Evolutionary conservation across 1,140 invertebrate species (phyloP).

Genomic region (Asobara japonica): DNA sequence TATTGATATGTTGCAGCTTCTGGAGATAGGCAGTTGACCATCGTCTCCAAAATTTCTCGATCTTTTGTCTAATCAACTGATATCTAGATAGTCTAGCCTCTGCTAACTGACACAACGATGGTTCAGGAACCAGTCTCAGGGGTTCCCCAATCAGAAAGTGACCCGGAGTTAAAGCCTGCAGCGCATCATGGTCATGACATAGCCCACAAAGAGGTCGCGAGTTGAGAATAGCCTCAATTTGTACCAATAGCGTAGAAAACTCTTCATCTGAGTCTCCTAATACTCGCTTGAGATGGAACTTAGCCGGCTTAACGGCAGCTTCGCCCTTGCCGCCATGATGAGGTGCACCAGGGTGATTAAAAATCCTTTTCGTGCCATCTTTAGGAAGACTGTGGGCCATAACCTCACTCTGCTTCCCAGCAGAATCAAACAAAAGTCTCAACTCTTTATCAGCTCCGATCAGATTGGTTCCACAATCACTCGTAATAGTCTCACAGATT

Average conservation of each 20-base stretch:
- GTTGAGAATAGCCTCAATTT: conserved; percentile 3
- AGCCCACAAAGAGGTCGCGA: conserved; percentile 28
- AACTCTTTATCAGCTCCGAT: too few relatives aligned
- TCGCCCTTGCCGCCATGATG: not conserved
- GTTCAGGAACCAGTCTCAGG: conserved; percentile 37
- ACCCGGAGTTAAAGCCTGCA: conserved; percentile 44
- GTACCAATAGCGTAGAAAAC: not conserved
- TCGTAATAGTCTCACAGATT: conserved; percentile 41
- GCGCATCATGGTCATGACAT: conserved; percentile 38
- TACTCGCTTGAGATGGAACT: not conserved
- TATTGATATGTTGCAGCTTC: conserved; percentile 38
- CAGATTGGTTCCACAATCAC: not conserved
- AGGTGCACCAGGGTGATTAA: not conserved
- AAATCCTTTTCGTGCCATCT: not conserved
- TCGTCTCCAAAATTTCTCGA: conserved; percentile 45
- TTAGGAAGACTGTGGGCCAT: not conserved
- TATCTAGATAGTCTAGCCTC: conserved; percentile 35
- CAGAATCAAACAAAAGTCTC: not conserved
- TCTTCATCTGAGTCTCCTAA: conserved; percentile 20
- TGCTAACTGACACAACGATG: not conserved
- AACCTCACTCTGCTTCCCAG: not conserved
- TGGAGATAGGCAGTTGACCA: conserved; percentile 44
- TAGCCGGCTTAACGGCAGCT: not conserved
- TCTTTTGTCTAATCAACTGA: conserved; percentile 40
- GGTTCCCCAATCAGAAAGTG: conserved; percentile 54